Evolutionary conservation across 2,888 invertebrate species (phyloP), one percentile per base, ranked within the genome.

Genomic region (Trilocha varians): DNA sequence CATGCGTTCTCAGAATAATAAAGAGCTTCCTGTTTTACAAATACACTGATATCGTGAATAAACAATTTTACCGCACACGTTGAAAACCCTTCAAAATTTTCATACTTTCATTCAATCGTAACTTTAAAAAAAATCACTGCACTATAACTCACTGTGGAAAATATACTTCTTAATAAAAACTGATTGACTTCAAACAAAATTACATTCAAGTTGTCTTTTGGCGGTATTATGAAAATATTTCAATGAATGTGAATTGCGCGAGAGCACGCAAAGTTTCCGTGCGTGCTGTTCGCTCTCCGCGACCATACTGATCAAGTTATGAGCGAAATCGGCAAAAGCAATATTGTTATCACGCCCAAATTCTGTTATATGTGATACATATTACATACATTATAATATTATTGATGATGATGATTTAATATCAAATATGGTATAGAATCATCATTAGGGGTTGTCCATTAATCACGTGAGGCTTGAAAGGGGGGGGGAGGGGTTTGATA

Each of bases 201-300:
- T 11, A 14, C 13, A 38, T 17, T 16, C 16, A 36, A n/a, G n/a
- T n/a, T n/a, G n/a, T n/a, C n/a, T n/a, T n/a, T n/a, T n/a, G n/a
- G n/a, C n/a, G n/a, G n/a, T n/a, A n/a, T 8, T 4, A 18, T 18
- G 18, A 25, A 25, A 25, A 25, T 5, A 4, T 25, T 25, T 25
- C 25, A 11, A 4, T 25, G 25, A 58, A 59, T 59, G 55, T 62
- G 65, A 53, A 46, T 51, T 59, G 73, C 70, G 68, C 72, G 59
- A 61, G 71, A 68, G 73, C 64, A 71, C 57, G 59, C 62, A 50
- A 62, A 52, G 65, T 72, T 71, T 76, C 76, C 78, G 77, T 62
- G 66, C 64, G 60, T 60, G 61, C 53, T 59, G 56, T 49, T 57
- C 57, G 60, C 61, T 60, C 57, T 63, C 62, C 52, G 48, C 50